Evolutionary conservation across 2,113 vertebrate species (phyloP).

Genomic region (Mus pahari): DNA sequence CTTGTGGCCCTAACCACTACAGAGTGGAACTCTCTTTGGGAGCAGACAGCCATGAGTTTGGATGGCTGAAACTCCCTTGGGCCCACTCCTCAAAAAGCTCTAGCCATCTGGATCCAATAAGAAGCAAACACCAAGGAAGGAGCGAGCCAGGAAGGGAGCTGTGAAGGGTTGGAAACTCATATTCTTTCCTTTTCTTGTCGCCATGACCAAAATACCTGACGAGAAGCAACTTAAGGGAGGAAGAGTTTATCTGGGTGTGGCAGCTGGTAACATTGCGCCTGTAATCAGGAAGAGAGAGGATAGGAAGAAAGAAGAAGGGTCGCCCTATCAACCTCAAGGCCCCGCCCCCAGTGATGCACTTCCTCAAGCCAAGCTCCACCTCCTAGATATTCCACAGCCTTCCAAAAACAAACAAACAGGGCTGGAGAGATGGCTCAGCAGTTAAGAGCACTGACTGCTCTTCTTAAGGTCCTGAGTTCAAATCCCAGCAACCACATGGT

Average conservation of each 20-base stretch:
- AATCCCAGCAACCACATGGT: too few relatives aligned
- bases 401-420: not conserved
- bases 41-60: not conserved
- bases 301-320: not conserved
- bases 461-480: too few relatives aligned
- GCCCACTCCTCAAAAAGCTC: not conserved
- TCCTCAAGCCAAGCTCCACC: not conserved
- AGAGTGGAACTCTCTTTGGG: not conserved
- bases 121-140: not conserved
- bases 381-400: not conserved
- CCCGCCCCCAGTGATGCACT: not conserved
- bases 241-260: not conserved
- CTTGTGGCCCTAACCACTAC: not conserved
- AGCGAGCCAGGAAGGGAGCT: not conserved
- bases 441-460: too few relatives aligned
- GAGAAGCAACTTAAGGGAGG: not conserved
- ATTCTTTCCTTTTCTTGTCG: not conserved
- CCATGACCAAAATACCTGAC: not conserved
- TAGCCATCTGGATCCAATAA: not conserved
- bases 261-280: not conserved
- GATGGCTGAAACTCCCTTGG: not conserved
- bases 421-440: too few relatives aligned
- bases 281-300: not conserved
- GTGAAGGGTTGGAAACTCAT: too few relatives aligned
- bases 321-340: not conserved